Evolutionary conservation across 37 sponge, comb jelly and placozoan species (phyloP).

Genomic region (Ianthella basta): DNA sequence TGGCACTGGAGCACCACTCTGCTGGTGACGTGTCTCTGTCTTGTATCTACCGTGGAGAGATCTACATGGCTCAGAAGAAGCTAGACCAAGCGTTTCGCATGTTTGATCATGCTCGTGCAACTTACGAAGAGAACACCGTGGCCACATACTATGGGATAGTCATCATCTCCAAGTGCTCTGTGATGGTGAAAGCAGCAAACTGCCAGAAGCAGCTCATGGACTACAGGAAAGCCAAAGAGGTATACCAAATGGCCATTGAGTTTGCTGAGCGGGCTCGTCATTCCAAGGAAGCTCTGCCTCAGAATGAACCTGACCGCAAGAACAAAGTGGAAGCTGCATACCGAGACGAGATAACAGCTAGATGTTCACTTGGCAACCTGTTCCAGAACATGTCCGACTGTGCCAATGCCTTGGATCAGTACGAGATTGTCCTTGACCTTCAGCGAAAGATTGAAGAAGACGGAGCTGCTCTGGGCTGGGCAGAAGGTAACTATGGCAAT

Average conservation of each 20-base stretch:
- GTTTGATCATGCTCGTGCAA: conserved; percentile 25
- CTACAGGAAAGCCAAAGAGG: conserved; percentile 1
- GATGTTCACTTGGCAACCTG: conserved; percentile 65
- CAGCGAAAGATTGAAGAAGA: conserved; percentile 36
- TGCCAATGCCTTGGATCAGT: conserved; percentile 46
- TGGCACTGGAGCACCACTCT: conserved; percentile 11
- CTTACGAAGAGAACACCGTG: conserved; percentile 31
- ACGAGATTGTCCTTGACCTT: conserved; percentile 37
- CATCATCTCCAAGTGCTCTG: conserved; percentile 37
- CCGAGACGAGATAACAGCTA: conserved; percentile 37
- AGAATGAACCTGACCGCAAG: neutral
- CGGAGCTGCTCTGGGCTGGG: conserved; percentile 64
- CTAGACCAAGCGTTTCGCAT: conserved; percentile 42
- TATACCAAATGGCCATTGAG: conserved; percentile 12
- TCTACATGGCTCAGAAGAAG: conserved; percentile 16
- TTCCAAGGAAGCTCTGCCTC: too few species aligned
- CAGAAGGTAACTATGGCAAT: conserved; percentile 80
- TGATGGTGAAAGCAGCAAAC: conserved; percentile 32
- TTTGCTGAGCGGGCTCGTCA: too few species aligned
- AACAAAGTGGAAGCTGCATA: neutral
- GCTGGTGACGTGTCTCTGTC: conserved; percentile 44
- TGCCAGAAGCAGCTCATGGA: conserved; percentile 7
- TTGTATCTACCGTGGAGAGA: conserved; percentile 67
- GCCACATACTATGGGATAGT: conserved; percentile 24
- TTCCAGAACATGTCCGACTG: conserved; percentile 59